These are phyloP conservation scores for Cyanoderma ruficeps DNA, from an alignment of 2,113 vertebrate genomes.

Conservation along the genomic window DNA sequence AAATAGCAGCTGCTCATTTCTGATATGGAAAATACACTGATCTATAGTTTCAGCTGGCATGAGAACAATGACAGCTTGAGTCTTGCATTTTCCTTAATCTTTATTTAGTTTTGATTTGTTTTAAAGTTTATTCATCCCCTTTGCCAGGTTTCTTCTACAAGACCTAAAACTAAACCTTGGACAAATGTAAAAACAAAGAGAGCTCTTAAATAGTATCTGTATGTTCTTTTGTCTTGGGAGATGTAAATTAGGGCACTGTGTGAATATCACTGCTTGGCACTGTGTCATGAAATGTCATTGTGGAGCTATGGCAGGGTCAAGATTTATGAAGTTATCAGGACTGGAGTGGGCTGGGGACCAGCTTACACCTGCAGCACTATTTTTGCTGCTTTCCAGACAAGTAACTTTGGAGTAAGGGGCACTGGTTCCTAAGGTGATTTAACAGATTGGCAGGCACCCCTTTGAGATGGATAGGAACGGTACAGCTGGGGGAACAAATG, in stretches of 20 bases:
- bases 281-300: constrained; percentile 73
- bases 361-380: constrained; percentile 60
- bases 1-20: constrained; percentile 56
- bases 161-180: constrained; percentile 71
- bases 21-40: constrained; percentile 57
- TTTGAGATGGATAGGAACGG: not conserved
- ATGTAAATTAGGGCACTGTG: constrained; percentile 71
- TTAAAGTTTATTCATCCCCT: constrained; percentile 54
- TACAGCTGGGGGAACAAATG: not conserved
- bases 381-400: constrained; percentile 26
- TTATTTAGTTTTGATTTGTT: constrained; percentile 70
- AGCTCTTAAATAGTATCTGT: constrained; percentile 66
- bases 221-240: constrained; percentile 71
- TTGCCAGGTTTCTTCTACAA: constrained; percentile 65
- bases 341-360: constrained; percentile 58
- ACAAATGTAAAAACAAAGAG: constrained; percentile 60
- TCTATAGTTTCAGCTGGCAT: constrained; percentile 57
- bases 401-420: not conserved
- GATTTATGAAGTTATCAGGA: constrained; percentile 75
- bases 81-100: constrained; percentile 51
- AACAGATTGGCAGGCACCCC: not conserved
- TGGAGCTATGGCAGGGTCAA: constrained; percentile 53
- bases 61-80: constrained; percentile 60
- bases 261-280: constrained; percentile 73
- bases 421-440: not conserved